Conservation (phyloP, 2,113 vertebrate genomes). For the Tenrec ecaudatus region DNA sequence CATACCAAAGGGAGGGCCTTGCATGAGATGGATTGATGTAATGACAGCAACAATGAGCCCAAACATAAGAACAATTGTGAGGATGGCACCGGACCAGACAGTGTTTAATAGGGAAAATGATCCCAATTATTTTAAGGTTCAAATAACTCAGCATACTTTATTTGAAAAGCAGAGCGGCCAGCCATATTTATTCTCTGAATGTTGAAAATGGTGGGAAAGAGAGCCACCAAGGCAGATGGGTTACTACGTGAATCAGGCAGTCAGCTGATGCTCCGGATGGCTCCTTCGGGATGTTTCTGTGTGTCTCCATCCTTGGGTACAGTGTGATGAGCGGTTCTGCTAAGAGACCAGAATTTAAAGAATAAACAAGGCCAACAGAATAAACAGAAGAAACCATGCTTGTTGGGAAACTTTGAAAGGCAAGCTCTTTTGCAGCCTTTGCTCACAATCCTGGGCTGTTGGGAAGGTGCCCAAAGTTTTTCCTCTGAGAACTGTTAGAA, state of each 20-base stretch:
- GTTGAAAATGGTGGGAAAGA: slow-evolving; percentile 71
- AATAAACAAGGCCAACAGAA: slow-evolving; percentile 83
- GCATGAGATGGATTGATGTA: too few relatives aligned
- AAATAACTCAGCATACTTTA: background rate
- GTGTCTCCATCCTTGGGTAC: slow-evolving; percentile 71
- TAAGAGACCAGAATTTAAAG: slow-evolving; percentile 85
- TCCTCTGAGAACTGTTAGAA: slow-evolving; percentile 80
- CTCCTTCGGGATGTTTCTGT: slow-evolving; percentile 72
- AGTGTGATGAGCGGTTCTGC: slow-evolving; percentile 83
- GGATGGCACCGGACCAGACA: too few relatives aligned
- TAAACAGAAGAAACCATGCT: slow-evolving; percentile 80
- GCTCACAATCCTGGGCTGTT: slow-evolving; percentile 76
- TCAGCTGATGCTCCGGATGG: slow-evolving; percentile 54
- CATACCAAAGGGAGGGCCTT: too few relatives aligned
- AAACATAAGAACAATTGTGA: too few relatives aligned
- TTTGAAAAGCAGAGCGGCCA: slow-evolving; percentile 52
- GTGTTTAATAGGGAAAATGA: slow-evolving; percentile 36
- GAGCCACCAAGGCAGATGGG: slow-evolving; percentile 58
- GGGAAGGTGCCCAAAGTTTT: slow-evolving; percentile 78
- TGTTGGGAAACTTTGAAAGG: slow-evolving; percentile 70
- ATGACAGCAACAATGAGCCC: too few relatives aligned
- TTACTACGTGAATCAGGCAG: slow-evolving; percentile 78
- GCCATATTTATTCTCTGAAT: background rate
- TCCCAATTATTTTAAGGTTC: slow-evolving; percentile 22
- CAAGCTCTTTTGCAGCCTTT: slow-evolving; percentile 76